A percentile compares a stretch with the other conserved stretches of the same genome.
phyloP scores from a whole-genome alignment of 64 coral and sea anemone genomes.

The Porites lutea region DNA sequence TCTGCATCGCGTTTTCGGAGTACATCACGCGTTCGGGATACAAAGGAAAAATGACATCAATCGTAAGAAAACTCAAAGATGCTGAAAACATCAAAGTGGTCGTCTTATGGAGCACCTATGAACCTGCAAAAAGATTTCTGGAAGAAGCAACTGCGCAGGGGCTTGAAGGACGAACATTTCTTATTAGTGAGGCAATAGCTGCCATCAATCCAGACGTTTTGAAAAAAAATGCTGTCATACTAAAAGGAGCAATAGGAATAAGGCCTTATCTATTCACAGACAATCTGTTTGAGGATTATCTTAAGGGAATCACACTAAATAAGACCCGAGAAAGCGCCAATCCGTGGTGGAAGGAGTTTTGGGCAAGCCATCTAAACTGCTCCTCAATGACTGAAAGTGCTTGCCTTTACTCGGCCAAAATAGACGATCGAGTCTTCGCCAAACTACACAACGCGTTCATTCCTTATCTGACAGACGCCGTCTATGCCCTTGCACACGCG shows the following conservation, averaged over 20 bases:
- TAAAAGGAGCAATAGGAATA: too few species aligned
- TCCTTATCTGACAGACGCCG: constrained; percentile 5
- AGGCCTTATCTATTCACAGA: too few species aligned
- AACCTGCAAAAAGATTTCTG: too few species aligned
- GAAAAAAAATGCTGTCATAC: too few species aligned
- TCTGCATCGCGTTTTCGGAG: too few species aligned
- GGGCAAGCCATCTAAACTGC: constrained; percentile 12
- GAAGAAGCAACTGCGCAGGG: too few species aligned
- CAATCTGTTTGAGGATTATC: too few species aligned
- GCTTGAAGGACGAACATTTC: too few species aligned
- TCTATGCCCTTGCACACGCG: neutral
- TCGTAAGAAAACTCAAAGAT: constrained; percentile 43
- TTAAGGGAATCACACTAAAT: too few species aligned
- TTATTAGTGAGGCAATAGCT: constrained; percentile 44
- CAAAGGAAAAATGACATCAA: constrained; percentile 65
- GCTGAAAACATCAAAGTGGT: too few species aligned
- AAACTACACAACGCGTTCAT: constrained; percentile 1
- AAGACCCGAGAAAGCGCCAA: too few species aligned
- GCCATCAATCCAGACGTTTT: neutral
- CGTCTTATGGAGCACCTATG: too few species aligned
- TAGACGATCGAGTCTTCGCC: neutral
- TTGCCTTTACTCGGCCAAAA: neutral
- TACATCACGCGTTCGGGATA: neutral
- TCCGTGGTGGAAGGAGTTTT: constrained; percentile 67
- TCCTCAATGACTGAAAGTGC: neutral